These are phyloP conservation scores for Dipodomys spectabilis DNA, from an alignment of 2,113 vertebrate genomes.

Conservation along the genomic window DNA sequence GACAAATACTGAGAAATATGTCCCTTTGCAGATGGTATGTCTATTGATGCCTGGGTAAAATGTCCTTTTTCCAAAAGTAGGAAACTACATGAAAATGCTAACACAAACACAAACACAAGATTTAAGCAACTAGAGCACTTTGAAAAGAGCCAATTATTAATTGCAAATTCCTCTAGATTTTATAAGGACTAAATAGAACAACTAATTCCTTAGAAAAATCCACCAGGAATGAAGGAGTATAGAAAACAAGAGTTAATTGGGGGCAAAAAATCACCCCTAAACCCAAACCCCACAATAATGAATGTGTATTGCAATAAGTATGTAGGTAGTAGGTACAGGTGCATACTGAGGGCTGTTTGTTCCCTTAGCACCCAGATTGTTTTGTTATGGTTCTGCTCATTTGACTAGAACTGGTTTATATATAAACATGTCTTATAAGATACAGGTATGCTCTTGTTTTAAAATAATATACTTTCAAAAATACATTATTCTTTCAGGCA, in stretches of 20 bases:
- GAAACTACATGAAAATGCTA: background rate
- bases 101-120: background rate
- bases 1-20: conserved; percentile 32
- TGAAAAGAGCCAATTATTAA: background rate
- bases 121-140: background rate
- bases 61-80: background rate
- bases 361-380: background rate
- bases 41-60: background rate
- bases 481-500: background rate
- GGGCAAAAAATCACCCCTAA: background rate
- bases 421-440: background rate
- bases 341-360: background rate
- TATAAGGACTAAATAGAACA: background rate
- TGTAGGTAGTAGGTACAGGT: background rate
- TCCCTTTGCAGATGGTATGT: background rate
- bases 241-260: background rate
- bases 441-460: conserved; percentile 17
- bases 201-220: background rate
- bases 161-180: background rate
- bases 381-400: background rate
- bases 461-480: background rate
- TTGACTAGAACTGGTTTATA: background rate
- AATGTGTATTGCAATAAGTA: background rate
- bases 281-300: background rate
- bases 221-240: background rate